phyloP scores from a whole-genome alignment of 1,140 invertebrate species.

The Heliconius hewitsoni region DNA sequence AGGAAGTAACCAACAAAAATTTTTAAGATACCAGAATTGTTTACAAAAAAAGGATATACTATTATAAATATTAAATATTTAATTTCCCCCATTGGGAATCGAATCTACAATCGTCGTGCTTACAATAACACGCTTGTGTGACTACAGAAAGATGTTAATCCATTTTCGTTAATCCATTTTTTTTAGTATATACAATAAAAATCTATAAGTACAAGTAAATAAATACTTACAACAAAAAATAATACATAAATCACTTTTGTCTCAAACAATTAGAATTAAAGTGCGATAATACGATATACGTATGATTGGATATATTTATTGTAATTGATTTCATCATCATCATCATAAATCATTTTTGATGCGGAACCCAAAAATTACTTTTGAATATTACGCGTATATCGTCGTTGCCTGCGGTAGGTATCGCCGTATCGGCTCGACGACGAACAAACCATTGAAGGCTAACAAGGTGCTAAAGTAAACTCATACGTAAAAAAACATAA shows the following conservation, averaged over 20 bases:
- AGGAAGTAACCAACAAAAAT: too few species aligned
- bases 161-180: too few species aligned
- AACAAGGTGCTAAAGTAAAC: slow-evolving; percentile 74
- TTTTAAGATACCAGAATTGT: too few species aligned
- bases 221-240: neutral
- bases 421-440: slow-evolving; percentile 39
- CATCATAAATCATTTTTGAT: slow-evolving; percentile 20
- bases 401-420: slow-evolving; percentile 64
- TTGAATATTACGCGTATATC: slow-evolving; percentile 22
- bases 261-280: neutral
- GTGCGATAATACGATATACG: neutral
- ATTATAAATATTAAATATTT: too few species aligned
- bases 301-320: neutral
- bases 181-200: too few species aligned
- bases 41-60: too few species aligned
- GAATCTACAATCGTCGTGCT: too few species aligned
- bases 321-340: slow-evolving; percentile 13
- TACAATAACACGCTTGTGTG: too few species aligned
- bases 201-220: too few species aligned
- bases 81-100: too few species aligned
- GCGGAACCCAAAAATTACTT: slow-evolving; percentile 20
- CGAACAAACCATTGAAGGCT: slow-evolving; percentile 61
- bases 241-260: neutral
- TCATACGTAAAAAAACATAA: slow-evolving; percentile 58
- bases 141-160: too few species aligned